A percentile compares a stretch with the other conserved stretches of the same genome.
phyloP scores from a whole-genome alignment of 1,140 invertebrate species.

The Drosophila nasuta region DNA sequence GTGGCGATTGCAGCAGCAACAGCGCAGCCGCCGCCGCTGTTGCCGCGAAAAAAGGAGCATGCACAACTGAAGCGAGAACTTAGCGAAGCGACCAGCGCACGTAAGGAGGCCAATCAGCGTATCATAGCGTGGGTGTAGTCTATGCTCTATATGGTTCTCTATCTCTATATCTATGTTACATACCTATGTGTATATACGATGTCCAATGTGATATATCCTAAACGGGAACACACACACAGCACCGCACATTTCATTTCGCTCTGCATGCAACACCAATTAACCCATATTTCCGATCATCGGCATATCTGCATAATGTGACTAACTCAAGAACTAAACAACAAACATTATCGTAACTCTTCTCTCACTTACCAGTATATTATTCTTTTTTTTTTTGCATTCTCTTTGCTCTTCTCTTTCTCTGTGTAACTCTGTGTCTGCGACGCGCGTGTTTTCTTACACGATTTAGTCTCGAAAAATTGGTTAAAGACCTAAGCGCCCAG shows the following conservation, averaged over 20 bases:
- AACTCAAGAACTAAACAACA: background rate
- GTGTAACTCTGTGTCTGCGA: constrained; percentile 14
- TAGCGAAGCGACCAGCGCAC: constrained; percentile 85
- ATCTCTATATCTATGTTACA: constrained; percentile 5
- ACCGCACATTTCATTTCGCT: constrained; percentile 40
- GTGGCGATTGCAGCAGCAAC: constrained; percentile 5
- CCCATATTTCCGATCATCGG: background rate
- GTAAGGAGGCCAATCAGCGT: constrained; percentile 86
- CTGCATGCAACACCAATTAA: constrained; percentile 27
- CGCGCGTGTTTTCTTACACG: constrained; percentile 20
- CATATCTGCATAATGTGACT: background rate
- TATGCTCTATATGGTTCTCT: constrained; percentile 67
- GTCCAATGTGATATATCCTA: constrained; percentile 17
- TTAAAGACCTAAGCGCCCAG: constrained; percentile 74
- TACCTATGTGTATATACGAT: constrained; percentile 10
- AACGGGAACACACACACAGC: constrained; percentile 10
- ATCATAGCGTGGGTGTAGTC: constrained; percentile 86
- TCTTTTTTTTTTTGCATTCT: constrained; percentile 58
- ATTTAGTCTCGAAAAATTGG: constrained; percentile 84
- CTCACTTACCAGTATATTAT: constrained; percentile 53
- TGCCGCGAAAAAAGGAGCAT: constrained; percentile 69
- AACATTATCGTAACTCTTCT: background rate
- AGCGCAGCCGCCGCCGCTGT: constrained; percentile 58
- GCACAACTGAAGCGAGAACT: constrained; percentile 85
- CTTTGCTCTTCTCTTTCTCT: constrained; percentile 61